A percentile compares a stretch with the other conserved stretches of the same genome.
phyloP scores from a whole-genome alignment of 1,140 invertebrate genomes.

The Steinernema feltiae region DNA sequence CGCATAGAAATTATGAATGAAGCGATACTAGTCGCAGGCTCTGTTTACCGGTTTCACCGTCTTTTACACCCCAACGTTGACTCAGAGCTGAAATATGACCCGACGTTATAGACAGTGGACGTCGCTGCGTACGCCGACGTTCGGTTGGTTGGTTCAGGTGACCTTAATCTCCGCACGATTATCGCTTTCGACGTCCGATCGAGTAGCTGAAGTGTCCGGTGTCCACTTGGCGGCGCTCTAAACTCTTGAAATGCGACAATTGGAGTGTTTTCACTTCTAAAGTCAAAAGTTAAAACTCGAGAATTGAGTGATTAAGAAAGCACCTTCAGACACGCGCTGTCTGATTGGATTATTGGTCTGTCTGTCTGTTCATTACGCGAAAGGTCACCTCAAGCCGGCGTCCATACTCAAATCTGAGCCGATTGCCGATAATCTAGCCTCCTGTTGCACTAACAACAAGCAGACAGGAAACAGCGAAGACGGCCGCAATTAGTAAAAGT shows the following conservation, averaged over 20 bases:
- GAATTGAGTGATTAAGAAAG: neutral
- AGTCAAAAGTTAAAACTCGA: neutral
- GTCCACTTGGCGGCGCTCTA: neutral
- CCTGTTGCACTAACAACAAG: no score
- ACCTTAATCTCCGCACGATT: constrained; percentile 3
- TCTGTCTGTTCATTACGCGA: no score
- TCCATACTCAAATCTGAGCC: no score
- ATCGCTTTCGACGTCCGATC: neutral
- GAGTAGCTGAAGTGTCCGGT: neutral
- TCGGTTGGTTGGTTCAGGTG: neutral
- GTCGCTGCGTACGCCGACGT: neutral
- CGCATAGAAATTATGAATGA: neutral
- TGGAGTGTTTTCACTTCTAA: neutral
- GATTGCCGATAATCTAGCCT: no score
- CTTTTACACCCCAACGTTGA: no score
- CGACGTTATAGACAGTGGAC: neutral
- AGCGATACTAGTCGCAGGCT: neutral
- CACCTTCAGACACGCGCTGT: no score
- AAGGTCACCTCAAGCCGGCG: no score
- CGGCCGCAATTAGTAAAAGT: neutral
- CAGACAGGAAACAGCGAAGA: neutral
- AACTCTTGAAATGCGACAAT: neutral
- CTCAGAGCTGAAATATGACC: neutral
- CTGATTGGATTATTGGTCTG: no score
- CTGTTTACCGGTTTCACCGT: neutral